Evolutionary conservation across 2,797 vertebrate genomes (phyloP).

Genomic region (Pantherophis alleghaniensis): DNA sequence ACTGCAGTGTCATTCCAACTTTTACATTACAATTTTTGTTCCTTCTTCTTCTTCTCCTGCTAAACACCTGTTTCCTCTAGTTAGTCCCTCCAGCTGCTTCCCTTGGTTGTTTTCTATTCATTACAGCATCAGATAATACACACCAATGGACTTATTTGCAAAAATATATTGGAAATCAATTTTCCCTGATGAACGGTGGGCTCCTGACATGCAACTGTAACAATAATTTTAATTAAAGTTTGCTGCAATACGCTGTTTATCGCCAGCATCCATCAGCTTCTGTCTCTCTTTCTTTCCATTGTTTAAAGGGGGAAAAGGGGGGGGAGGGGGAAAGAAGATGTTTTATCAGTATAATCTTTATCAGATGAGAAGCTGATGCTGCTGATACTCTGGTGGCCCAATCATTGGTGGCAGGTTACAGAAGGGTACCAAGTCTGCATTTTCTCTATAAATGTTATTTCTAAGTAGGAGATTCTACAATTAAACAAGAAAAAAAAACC

Average conservation of each 20-base stretch:
- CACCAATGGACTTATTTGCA: not conserved
- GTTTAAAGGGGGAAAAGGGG: not conserved
- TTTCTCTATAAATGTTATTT: not conserved
- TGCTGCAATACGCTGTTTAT: not conserved
- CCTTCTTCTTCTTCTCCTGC: not conserved
- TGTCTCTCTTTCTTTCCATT: conserved; percentile 4
- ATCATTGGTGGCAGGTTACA: not conserved
- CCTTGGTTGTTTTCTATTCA: not conserved
- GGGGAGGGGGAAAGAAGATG: not conserved
- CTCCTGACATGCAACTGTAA: not conserved
- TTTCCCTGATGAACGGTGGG: conserved; percentile 28
- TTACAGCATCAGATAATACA: not conserved
- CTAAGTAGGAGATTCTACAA: not conserved
- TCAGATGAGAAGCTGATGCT: rapidly evolving
- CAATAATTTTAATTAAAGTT: conserved; percentile 51
- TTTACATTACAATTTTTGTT: not conserved
- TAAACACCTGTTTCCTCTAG: not conserved
- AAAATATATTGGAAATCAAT: conserved; percentile 26
- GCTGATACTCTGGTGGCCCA: not conserved
- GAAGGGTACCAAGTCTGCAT: not conserved
- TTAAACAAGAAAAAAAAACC: not conserved
- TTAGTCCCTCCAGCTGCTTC: not conserved
- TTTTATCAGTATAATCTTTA: conserved; percentile 19
- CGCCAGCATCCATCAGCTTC: not conserved
- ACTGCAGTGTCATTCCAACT: conserved; percentile 1